Evolutionary conservation across 2,113 vertebrate species (phyloP).

Genomic region (Melierax canorus): DNA sequence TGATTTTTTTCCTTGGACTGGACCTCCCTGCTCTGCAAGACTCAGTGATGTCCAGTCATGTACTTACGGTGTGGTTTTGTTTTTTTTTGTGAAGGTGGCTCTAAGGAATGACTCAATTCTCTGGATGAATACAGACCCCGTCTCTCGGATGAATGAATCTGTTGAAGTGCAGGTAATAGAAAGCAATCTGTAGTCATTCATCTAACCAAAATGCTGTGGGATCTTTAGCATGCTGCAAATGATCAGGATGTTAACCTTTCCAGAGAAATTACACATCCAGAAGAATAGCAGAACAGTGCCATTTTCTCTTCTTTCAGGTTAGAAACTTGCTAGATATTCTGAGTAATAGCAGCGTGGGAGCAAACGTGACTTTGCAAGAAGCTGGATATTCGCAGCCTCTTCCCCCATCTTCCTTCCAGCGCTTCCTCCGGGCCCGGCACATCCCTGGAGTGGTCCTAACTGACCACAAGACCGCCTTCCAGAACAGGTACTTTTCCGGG

Average conservation of each 20-base stretch:
- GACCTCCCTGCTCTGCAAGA: background rate
- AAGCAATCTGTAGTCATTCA: background rate
- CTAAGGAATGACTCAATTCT: constrained; percentile 64
- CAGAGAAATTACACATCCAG: background rate
- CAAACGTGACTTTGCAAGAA: constrained; percentile 61
- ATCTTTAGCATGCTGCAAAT: background rate
- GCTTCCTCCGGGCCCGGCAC: constrained; percentile 80
- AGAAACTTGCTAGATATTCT: constrained; percentile 64
- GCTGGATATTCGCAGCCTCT: constrained; percentile 75
- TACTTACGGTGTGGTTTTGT: accelerated
- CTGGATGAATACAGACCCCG: constrained; percentile 91
- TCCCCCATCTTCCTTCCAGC: constrained; percentile 90
- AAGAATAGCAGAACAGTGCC: accelerated
- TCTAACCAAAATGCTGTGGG: background rate
- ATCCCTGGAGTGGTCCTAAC: constrained; percentile 86
- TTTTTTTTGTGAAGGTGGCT: constrained; percentile 76
- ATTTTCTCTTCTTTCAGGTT: constrained; percentile 67
- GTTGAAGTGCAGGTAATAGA: constrained; percentile 73
- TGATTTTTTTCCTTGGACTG: background rate
- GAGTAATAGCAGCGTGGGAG: background rate
- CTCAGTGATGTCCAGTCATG: accelerated
- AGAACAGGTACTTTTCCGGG: constrained; percentile 74
- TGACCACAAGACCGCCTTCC: constrained; percentile 77
- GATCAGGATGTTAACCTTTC: background rate
- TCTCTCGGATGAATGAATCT: constrained; percentile 78